These are phyloP conservation scores for Sebastes itinus DNA, from an alignment of 2,797 vertebrate genomes.

Conservation along the genomic window DNA sequence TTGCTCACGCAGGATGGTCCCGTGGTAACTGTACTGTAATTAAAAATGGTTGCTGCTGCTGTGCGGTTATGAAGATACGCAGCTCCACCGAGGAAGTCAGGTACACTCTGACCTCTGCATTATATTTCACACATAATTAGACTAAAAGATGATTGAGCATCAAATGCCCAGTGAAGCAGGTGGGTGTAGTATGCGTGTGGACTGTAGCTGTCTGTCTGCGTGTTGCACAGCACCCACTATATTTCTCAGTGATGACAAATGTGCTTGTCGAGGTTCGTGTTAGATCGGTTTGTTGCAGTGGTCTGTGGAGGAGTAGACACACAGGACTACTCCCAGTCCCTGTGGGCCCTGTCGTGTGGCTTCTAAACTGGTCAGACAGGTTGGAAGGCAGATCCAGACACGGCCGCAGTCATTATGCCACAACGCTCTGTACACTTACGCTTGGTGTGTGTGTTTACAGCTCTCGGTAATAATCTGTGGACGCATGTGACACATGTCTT, in stretches of 20 bases:
- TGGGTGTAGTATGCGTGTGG: background rate
- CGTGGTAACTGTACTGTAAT: conserved; percentile 21
- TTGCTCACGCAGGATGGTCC: background rate
- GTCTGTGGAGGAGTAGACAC: conserved; percentile 8
- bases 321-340: conserved; percentile 55
- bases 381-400: conserved; percentile 53
- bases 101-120: conserved; percentile 44
- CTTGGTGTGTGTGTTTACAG: conserved; percentile 36
- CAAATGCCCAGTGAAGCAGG: conserved; percentile 7
- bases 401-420: conserved; percentile 14
- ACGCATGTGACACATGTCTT: conserved; percentile 3
- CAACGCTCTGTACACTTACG: background rate
- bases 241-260: background rate
- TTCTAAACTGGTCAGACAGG: conserved; percentile 77
- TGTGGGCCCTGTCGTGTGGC: conserved; percentile 36
- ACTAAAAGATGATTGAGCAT: conserved; percentile 25
- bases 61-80: conserved; percentile 40
- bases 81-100: conserved; percentile 15
- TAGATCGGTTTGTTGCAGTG: conserved; percentile 20
- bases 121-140: conserved; percentile 50
- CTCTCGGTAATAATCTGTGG: conserved; percentile 23
- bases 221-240: background rate
- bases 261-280: conserved; percentile 6
- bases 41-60: conserved; percentile 35
- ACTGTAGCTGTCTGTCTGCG: background rate